These are phyloP conservation scores for Rhodophaea formosa DNA, from an alignment of 2,888 invertebrate species.

Conservation along the genomic window DNA sequence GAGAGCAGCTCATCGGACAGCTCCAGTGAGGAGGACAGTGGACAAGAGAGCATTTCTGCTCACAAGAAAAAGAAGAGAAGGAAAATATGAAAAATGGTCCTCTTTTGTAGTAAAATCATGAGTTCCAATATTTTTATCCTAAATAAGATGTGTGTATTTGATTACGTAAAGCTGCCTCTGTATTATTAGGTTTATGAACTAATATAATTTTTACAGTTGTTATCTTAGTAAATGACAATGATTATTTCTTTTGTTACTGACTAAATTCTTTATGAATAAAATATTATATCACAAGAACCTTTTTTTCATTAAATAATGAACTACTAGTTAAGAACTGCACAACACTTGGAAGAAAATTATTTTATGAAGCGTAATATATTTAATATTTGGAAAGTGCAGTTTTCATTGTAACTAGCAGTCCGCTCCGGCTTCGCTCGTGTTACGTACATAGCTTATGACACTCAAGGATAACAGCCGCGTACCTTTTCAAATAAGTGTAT, in stretches of 20 bases:
- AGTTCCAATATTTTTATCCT: slow-evolving; percentile 34
- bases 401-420: too few relatives aligned
- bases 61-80: slow-evolving; percentile 90
- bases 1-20: slow-evolving; percentile 76
- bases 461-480: too few relatives aligned
- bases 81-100: slow-evolving; percentile 56
- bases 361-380: too few relatives aligned
- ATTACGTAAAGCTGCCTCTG: slow-evolving; percentile 47
- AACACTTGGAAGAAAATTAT: too few relatives aligned
- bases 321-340: too few relatives aligned
- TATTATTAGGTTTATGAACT: slow-evolving; percentile 61
- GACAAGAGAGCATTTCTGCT: slow-evolving; percentile 93
- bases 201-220: slow-evolving; percentile 50
- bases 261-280: slow-evolving; percentile 48
- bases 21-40: slow-evolving; percentile 88
- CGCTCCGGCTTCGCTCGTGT: too few relatives aligned
- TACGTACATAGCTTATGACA: too few relatives aligned
- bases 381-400: too few relatives aligned
- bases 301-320: background rate
- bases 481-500: too few relatives aligned
- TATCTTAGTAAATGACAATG: slow-evolving; percentile 44
- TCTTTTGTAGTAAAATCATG: slow-evolving; percentile 40
- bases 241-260: slow-evolving; percentile 48
- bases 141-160: slow-evolving; percentile 40
- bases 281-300: slow-evolving; percentile 38